Conservation (phyloP, 2,888 invertebrate genomes). For the Ernsta delagoae region DNA sequence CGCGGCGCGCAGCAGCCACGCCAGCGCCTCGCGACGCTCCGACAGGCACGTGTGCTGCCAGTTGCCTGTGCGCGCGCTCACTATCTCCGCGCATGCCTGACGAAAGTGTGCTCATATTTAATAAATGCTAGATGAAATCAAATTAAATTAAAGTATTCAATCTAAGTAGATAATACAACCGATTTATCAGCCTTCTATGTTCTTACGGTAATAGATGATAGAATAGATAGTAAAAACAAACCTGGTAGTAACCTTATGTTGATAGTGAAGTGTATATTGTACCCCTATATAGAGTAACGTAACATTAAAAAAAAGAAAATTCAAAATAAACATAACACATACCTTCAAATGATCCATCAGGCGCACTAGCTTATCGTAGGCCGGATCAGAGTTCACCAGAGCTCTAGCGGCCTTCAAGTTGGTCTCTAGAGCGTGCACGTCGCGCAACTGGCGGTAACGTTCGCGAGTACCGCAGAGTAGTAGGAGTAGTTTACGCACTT, state of each 20-base stretch:
- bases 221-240: no score
- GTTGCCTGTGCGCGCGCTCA: slow-evolving; percentile 95
- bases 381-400: slow-evolving; percentile 82
- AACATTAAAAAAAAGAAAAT: no score
- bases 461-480: slow-evolving; percentile 98
- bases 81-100: slow-evolving; percentile 95
- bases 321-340: background rate
- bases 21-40: slow-evolving; percentile 89
- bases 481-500: slow-evolving; percentile 95
- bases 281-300: no score
- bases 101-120: background rate
- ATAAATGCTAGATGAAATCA: no score
- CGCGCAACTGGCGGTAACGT: slow-evolving; percentile 96
- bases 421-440: slow-evolving; percentile 96
- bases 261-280: no score
- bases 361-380: slow-evolving; percentile 96
- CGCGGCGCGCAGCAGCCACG: slow-evolving; percentile 94
- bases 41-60: slow-evolving; percentile 96
- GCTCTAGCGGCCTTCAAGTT: slow-evolving; percentile 90
- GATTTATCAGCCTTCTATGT: no score
- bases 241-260: no score
- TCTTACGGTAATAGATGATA: no score
- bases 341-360: slow-evolving; percentile 96
- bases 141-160: no score
- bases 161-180: no score